phyloP scores from a whole-genome alignment of 2,888 invertebrate species.

The Scrobipalpa costella region DNA sequence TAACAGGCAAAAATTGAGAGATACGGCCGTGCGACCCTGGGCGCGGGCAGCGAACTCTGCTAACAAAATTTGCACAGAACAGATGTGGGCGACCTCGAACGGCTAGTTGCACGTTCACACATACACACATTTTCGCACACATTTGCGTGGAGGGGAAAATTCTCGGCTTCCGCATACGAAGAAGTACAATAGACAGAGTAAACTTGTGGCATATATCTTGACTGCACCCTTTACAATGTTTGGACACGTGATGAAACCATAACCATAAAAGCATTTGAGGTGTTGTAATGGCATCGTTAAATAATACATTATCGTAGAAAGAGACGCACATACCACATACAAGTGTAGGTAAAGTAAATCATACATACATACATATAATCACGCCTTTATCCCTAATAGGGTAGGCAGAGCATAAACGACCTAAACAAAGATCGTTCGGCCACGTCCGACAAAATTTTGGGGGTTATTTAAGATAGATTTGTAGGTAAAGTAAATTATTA shows the following conservation, averaged over 20 bases:
- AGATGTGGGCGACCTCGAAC: constrained; percentile 80
- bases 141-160: constrained; percentile 55
- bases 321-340: neutral
- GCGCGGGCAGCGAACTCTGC: constrained; percentile 72
- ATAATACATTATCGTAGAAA: neutral
- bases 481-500: neutral
- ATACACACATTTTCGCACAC: constrained; percentile 41
- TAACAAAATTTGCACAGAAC: constrained; percentile 80
- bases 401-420: too few species aligned
- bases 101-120: constrained; percentile 69
- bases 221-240: neutral
- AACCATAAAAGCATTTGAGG: neutral
- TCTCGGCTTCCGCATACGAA: constrained; percentile 65
- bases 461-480: too few species aligned
- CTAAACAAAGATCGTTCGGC: too few species aligned
- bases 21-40: constrained; percentile 77
- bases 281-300: neutral
- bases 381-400: too few species aligned
- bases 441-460: too few species aligned
- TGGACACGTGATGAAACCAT: neutral
- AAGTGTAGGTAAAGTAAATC: neutral
- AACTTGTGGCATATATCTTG: neutral
- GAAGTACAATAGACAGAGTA: constrained; percentile 4
- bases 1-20: constrained; percentile 81
- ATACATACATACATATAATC: too few species aligned